phyloP scores from a whole-genome alignment of 2,113 vertebrate genomes.

The Limanda limanda region DNA sequence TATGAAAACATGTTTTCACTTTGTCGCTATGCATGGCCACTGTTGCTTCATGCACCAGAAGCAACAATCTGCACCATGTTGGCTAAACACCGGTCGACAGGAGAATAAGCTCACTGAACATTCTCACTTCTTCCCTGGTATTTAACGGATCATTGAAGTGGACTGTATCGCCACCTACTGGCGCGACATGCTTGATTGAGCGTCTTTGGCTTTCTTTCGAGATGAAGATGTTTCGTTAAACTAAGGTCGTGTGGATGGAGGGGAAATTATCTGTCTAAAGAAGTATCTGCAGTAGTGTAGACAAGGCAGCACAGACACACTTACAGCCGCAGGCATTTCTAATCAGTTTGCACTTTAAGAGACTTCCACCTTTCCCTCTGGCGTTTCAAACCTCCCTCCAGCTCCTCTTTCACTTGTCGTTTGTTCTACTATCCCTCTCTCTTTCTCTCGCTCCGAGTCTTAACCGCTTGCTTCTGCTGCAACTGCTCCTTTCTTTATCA shows the following conservation, averaged over 20 bases:
- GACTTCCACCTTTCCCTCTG: conserved; percentile 19
- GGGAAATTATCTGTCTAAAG: background rate
- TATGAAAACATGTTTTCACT: too few species aligned
- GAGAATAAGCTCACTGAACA: too few species aligned
- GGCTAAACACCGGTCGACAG: too few species aligned
- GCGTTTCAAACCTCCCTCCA: background rate
- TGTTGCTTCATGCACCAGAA: too few species aligned
- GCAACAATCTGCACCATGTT: too few species aligned
- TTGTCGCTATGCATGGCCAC: too few species aligned
- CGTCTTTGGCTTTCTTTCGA: background rate
- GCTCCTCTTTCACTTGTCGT: background rate
- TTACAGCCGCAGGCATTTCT: conserved; percentile 17
- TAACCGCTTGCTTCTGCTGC: background rate
- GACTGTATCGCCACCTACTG: background rate
- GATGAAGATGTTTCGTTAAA: background rate
- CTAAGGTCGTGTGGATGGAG: too few species aligned
- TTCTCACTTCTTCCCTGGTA: background rate
- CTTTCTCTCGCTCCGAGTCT: background rate
- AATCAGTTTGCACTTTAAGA: conserved; percentile 58
- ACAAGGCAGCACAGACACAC: background rate
- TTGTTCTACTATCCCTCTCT: background rate
- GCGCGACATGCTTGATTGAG: background rate
- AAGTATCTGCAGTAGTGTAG: background rate
- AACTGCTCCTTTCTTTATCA: background rate
- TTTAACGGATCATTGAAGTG: background rate